These are phyloP conservation scores for Thyatira batis DNA, from an alignment of 2,888 invertebrate genomes.

Conservation along the genomic window DNA sequence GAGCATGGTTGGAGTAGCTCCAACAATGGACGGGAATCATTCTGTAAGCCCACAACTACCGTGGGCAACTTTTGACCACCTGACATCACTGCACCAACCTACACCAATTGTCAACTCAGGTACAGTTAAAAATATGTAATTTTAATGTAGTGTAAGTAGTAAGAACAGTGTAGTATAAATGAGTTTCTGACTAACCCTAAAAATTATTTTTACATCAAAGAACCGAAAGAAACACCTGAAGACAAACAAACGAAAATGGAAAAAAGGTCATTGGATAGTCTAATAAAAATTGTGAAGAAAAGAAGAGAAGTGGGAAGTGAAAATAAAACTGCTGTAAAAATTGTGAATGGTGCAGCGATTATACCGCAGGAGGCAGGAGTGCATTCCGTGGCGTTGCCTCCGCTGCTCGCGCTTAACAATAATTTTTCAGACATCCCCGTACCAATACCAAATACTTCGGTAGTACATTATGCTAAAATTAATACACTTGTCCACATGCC, in stretches of 20 bases:
- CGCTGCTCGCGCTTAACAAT: constrained; percentile 58
- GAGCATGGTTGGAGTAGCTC: constrained; percentile 58
- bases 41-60: constrained; percentile 18
- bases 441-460: constrained; percentile 70
- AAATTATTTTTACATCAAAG: constrained; percentile 5
- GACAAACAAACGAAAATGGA: neutral
- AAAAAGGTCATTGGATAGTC: constrained; percentile 20
- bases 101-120: neutral
- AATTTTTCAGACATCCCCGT: constrained; percentile 65
- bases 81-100: constrained; percentile 15
- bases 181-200: too few species aligned
- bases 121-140: neutral
- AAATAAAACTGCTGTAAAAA: constrained; percentile 34
- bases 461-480: constrained; percentile 67
- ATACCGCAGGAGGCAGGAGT: constrained; percentile 57
- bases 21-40: constrained; percentile 16
- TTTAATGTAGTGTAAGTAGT: too few species aligned
- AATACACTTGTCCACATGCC: constrained; percentile 52
- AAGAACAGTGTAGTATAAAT: too few species aligned
- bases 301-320: constrained; percentile 37
- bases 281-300: constrained; percentile 8
- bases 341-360: constrained; percentile 51
- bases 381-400: constrained; percentile 59
- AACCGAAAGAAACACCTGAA: neutral
- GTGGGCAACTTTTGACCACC: constrained; percentile 34